phyloP scores from a whole-genome alignment of 2,797 vertebrate genomes.

The Lepilemur ruficaudatus region DNA sequence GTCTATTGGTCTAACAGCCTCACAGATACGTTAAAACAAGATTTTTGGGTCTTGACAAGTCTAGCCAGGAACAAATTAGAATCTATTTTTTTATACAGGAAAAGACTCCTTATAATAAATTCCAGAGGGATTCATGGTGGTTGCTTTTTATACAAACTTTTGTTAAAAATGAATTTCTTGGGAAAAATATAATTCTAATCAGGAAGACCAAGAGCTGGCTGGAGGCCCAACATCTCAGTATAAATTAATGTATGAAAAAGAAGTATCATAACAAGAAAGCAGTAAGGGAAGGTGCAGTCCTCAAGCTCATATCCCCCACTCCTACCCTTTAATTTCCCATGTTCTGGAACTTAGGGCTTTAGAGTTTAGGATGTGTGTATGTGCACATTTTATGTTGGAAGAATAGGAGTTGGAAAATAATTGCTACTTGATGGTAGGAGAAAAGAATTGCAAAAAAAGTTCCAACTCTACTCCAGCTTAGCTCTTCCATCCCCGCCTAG shows the following conservation, averaged over 20 bases:
- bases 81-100: not conserved
- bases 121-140: not conserved
- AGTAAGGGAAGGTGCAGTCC: not conserved
- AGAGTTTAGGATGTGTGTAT: not conserved
- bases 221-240: not conserved
- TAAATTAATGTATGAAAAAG: not conserved
- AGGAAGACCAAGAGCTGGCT: not conserved
- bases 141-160: not conserved
- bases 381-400: not conserved
- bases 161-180: constrained; percentile 44
- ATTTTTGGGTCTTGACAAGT: not conserved
- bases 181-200: constrained; percentile 35
- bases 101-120: not conserved
- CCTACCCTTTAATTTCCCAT: not conserved
- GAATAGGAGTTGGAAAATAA: not conserved
- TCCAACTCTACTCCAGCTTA: not conserved
- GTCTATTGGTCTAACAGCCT: not conserved
- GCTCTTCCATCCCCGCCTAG: not conserved
- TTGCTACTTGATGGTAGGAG: not conserved
- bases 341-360: not conserved
- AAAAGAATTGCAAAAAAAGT: not conserved
- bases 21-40: not conserved
- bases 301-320: not conserved
- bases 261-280: not conserved
- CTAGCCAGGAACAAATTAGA: not conserved